Evolutionary conservation across 2,888 invertebrate species (phyloP), one percentile per base, ranked within the genome.

Genomic region (Teleiodes luculella): DNA sequence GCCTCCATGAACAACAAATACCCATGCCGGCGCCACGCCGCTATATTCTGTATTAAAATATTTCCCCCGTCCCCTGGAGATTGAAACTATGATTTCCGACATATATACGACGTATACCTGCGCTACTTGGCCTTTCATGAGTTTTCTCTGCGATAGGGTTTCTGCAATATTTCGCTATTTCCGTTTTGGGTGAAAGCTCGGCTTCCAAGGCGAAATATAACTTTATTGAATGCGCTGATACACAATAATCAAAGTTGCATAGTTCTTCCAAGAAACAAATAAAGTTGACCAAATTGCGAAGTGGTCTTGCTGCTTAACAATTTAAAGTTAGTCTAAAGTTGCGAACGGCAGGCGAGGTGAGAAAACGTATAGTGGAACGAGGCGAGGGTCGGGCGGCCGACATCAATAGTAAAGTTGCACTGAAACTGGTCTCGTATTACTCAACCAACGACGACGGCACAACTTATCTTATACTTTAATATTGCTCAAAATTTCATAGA

Each of bases 301-400:
- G 75, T 73, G 73, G 79, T 80, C 79, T 83, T 81, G 72, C 72
- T 74, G 73, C 69, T 51, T 78, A 82, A 85, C 85, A 85, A 85
- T 86, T 84, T 85, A 86, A 87, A 87, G 78, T 87, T 86, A 59
- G 76, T 72, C 77, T 68, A 71, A 13, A 43, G 69, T 66, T 24
- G 24, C 24, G 67, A 67, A 77, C 72, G 70, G 70, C 69, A 68
- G 69, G 65, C 66, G 77, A 84, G 80, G 80, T 83, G 81, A 81
- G 83, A 82, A 80, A 79, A 78, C 71, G 72, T 66, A n/a, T n/a
- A 60, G 67, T 62, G 65, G 61, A 57, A 60, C n/a, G n/a, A n/a
- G 56, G 33, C 36, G 36, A 39, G 45, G 35, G 49, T 8, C 10
- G 31, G 24, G 30, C 35, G 61, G 60, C 67, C 72, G 76, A 72